phyloP scores from a whole-genome alignment of 2,113 vertebrate species.

The Jaculus jaculus region DNA sequence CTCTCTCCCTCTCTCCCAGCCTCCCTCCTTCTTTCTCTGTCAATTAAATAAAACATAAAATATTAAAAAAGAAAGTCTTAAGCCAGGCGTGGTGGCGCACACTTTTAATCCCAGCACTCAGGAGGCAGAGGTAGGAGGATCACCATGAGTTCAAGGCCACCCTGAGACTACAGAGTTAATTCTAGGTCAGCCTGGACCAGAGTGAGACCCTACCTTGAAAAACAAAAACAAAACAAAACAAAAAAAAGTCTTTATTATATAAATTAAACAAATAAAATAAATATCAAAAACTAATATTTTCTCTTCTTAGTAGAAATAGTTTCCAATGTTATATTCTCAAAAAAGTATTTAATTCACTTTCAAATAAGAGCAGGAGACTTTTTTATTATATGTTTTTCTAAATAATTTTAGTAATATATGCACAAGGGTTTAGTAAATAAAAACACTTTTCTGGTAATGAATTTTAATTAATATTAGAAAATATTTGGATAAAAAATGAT shows the following conservation, averaged over 20 bases:
- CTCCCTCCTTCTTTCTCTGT: too few species aligned
- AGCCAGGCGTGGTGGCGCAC: too few species aligned
- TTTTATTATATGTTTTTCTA: conserved; percentile 39
- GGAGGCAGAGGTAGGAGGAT: too few species aligned
- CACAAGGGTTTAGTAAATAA: conserved; percentile 37
- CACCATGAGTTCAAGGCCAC: too few species aligned
- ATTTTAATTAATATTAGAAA: conserved; percentile 59
- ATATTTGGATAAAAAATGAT: conserved; percentile 24
- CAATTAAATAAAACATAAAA: too few species aligned
- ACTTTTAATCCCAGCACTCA: too few species aligned
- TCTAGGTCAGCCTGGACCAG: too few species aligned
- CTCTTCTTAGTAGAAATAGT: conserved; percentile 38
- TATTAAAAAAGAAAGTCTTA: too few species aligned
- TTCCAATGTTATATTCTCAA: conserved; percentile 41
- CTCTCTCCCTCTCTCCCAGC: too few species aligned
- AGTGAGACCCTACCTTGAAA: too few species aligned
- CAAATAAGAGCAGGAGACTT: conserved; percentile 23
- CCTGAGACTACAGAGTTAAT: too few species aligned
- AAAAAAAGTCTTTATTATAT: conserved; percentile 53
- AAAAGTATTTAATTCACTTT: conserved; percentile 63
- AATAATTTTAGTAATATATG: conserved; percentile 44
- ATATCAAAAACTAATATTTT: conserved; percentile 50
- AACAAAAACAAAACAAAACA: too few species aligned
- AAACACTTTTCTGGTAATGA: not conserved
- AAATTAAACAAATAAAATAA: conserved; percentile 50